A percentile compares a stretch with the other conserved stretches of the same genome.
These are phyloP conservation scores for Pteropus alecto DNA, from an alignment of 2,113 vertebrate genomes.

Conservation along the genomic window DNA sequence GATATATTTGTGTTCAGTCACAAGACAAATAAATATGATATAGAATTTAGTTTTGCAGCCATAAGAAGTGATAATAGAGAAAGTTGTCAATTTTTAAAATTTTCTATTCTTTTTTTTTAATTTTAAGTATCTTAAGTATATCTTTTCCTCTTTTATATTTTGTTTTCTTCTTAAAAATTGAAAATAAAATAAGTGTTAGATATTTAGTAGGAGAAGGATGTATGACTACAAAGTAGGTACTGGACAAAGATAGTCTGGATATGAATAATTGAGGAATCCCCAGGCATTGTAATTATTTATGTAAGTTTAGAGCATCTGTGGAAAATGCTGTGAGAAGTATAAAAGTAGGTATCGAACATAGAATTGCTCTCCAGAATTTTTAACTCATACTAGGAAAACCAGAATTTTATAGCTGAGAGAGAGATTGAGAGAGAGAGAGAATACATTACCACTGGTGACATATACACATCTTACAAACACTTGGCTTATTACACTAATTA, in stretches of 20 bases:
- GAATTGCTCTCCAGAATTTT: background rate
- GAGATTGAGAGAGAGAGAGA: too few relatives aligned
- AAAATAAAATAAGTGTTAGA: background rate
- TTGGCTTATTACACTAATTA: background rate
- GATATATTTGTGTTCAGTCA: background rate
- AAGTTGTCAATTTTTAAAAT: background rate
- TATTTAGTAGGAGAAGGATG: background rate
- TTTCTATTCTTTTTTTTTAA: background rate
- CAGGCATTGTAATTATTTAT: background rate
- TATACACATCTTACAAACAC: background rate
- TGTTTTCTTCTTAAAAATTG: background rate
- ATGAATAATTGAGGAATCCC: background rate
- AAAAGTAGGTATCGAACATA: background rate
- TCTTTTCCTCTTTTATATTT: background rate
- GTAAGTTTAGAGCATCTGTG: background rate
- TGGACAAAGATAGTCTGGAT: background rate
- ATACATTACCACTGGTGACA: background rate
- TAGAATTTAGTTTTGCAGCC: background rate
- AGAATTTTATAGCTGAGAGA: background rate
- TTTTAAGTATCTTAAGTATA: background rate
- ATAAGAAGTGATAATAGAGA: slow-evolving; percentile 2
- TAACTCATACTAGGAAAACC: background rate
- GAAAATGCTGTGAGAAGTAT: background rate
- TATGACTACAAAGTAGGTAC: background rate
- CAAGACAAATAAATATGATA: background rate